Base-by-base conservation (phyloP, 1,140 invertebrate species). In the Ctenoplectra terminalis region DNA sequence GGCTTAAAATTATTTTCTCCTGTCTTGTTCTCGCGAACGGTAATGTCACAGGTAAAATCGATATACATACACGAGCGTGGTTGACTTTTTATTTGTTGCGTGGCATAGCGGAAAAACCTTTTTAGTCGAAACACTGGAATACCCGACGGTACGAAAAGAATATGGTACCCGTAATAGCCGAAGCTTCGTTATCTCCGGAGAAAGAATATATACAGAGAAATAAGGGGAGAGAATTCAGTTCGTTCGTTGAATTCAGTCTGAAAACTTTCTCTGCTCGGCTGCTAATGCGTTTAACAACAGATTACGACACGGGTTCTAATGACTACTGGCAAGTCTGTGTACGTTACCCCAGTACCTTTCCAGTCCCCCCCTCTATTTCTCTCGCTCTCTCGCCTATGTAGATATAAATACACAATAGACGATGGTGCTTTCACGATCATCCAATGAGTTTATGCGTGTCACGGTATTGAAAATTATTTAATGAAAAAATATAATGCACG, bases 271-370 rank as follows among this genome's bases (percentile, higher is more conserved):
- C 83, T 73, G 34, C 50, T 37, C 56, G 70, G 40, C 48, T 40
- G 73, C 71, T 81, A 83, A 85, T 77, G 56, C 64, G 20, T 78
- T 85, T 85, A 73, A 86, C 69, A 71, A 74, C 60, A 69, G 69
- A 85, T 85, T 85, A 83, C 75, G 73, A 76, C 60, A 83, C 56
- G 52, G 61, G 66, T 81, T 87, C 82, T 88, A 85, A 84, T 85
- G 81, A 86, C 81, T 85, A 78, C 72, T 80, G 79, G 82, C 71
- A 85, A 71, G 31, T 73, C 56, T 67, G 66, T 70, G 20, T 72
- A 83, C 52, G 74, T 52, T 72, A 56, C 26, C 15, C 40, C 71
- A 7, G 60, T 75, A 81, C 72, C 60, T 67, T 76, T 81, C 77
- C 58, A 73, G 46, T 63, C 17, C 37, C 40, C 48, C 43, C 31